phyloP scores from a whole-genome alignment of 2,113 vertebrate species.

The Hyperoodon ampullatus region DNA sequence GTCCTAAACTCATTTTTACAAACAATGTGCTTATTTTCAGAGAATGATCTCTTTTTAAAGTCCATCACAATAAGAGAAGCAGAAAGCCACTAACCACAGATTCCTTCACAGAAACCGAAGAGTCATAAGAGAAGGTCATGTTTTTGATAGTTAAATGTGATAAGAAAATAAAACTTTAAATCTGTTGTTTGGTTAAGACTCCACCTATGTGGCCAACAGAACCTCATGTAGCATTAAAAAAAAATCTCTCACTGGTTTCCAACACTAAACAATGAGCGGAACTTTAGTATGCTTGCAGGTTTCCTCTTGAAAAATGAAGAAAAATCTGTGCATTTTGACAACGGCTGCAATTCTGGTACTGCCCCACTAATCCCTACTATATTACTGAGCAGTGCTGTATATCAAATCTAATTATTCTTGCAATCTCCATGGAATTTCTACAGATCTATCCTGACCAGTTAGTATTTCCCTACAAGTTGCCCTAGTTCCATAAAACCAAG shows the following conservation, averaged over 20 bases:
- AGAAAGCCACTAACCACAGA: conserved; percentile 5
- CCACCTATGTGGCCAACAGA: not conserved
- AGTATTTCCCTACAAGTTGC: not conserved
- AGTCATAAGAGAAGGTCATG: conserved; percentile 6
- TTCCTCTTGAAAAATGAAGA: conserved; percentile 42
- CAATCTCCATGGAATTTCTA: not conserved
- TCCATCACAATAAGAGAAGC: not conserved
- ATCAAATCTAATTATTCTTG: conserved; percentile 22
- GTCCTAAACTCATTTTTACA: not conserved
- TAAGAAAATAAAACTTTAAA: conserved; percentile 34
- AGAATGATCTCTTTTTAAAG: conserved; percentile 46
- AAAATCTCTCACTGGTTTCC: conserved; percentile 2
- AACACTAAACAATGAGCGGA: not conserved
- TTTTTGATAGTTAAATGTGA: conserved; percentile 68
- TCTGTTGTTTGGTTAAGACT: conserved; percentile 60
- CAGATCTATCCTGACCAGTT: not conserved
- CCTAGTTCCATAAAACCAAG: not conserved
- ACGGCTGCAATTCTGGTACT: conserved; percentile 22
- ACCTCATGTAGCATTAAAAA: conserved; percentile 57
- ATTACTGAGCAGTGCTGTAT: not conserved
- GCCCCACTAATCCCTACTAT: not conserved
- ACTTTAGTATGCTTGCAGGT: not conserved
- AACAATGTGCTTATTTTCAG: conserved; percentile 57
- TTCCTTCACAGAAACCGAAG: conserved; percentile 15
- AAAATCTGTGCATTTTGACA: conserved; percentile 50